Conservation (phyloP, 2,113 vertebrate species). For the Ceratotherium simum region DNA sequence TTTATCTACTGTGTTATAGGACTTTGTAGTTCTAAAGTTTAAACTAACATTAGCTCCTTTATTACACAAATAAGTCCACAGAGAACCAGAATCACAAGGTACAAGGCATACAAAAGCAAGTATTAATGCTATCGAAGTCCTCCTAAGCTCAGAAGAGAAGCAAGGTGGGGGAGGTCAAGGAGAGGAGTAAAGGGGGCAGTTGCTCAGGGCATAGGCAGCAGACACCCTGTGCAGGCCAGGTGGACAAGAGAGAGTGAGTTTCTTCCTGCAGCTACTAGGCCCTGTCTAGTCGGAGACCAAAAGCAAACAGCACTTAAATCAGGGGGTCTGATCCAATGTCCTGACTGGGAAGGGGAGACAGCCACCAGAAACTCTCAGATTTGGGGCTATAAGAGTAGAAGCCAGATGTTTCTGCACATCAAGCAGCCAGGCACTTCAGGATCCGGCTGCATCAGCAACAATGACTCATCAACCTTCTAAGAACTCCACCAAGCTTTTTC, state of each 20-base stretch:
- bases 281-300: not conserved
- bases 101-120: not conserved
- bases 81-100: not conserved
- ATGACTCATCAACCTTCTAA: not conserved
- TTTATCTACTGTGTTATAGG: not conserved
- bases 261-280: not conserved
- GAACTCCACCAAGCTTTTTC: not conserved
- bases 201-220: too few relatives aligned
- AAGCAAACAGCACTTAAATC: not conserved
- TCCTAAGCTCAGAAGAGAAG: not conserved
- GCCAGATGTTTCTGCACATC: not conserved
- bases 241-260: not conserved
- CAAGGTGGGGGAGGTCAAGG: not conserved
- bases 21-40: not conserved
- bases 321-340: not conserved
- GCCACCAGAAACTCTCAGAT: rapidly evolving
- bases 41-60: not conserved
- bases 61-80: not conserved
- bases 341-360: not conserved
- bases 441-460: not conserved
- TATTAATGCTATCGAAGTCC: not conserved
- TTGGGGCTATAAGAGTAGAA: not conserved
- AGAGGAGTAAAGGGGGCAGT: not conserved
- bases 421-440: not conserved
- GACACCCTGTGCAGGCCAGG: not conserved